These are phyloP conservation scores for Holothuria glaberrima DNA, from an alignment of 35 echinoderm and acorn worm species.

Conservation along the genomic window DNA sequence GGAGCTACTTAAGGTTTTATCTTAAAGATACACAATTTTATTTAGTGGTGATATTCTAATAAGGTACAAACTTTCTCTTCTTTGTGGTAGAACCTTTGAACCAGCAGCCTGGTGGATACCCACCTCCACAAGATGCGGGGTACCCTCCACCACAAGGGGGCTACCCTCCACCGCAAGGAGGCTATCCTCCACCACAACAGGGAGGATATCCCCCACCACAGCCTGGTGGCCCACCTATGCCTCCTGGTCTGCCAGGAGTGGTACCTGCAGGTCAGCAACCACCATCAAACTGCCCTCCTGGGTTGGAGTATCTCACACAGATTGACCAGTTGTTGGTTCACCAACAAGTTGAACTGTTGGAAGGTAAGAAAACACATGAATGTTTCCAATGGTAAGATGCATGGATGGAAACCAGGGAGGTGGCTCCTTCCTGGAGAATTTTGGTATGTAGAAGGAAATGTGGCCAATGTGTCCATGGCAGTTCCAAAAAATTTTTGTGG, in stretches of 20 bases:
- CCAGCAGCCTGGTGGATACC: conserved; percentile 38
- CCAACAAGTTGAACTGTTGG: conserved; percentile 83
- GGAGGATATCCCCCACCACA: conserved; percentile 48
- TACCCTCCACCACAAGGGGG: conserved; percentile 49
- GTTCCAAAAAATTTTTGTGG: too few species aligned
- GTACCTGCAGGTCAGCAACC: conserved; percentile 53
- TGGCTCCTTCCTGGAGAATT: too few species aligned
- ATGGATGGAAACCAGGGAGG: too few species aligned
- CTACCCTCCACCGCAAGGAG: conserved; percentile 42
- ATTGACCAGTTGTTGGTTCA: conserved; percentile 87
- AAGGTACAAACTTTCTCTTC: neutral
- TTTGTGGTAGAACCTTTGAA: conserved; percentile 7
- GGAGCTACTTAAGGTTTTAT: too few species aligned
- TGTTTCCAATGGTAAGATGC: too few species aligned
- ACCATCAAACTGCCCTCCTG: conserved; percentile 77
- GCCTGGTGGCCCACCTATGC: conserved; percentile 57
- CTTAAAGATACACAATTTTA: too few species aligned
- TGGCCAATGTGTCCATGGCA: too few species aligned
- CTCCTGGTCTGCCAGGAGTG: conserved; percentile 57
- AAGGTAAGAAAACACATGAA: conserved; percentile 45
- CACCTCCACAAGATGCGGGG: conserved; percentile 19
- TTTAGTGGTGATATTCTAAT: too few species aligned
- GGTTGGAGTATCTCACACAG: conserved; percentile 85
- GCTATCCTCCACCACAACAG: conserved; percentile 51
- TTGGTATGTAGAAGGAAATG: too few species aligned